Evolutionary conservation across 2,888 invertebrate genomes (phyloP), one percentile per base, ranked within the genome.

Genomic region (Papilio protenor): DNA sequence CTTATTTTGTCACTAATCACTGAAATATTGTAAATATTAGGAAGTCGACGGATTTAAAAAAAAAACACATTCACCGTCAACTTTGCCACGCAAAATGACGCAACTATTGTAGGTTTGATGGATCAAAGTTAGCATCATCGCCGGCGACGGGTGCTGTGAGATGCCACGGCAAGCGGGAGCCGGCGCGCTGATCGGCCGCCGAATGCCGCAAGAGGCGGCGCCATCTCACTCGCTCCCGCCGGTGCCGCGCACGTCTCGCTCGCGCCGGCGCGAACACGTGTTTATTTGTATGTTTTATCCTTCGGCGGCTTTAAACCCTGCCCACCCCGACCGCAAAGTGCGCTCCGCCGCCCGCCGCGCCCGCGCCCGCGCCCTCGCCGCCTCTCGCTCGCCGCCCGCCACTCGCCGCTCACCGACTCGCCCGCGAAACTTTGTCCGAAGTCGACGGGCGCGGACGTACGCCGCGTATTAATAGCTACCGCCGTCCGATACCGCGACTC

Each of bases 271-370:
- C 94, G 95, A 95, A 95, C 95, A 95, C 95, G 94, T 95, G 95
- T 96, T 95, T 95, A 94, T 94, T 94, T 94, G 95, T 94, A 94
- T 95, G 94, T 95, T 95, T 94, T 95, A 92, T 96, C 96, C 96
- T 96, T 95, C 95, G 95, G 95, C 95, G 95, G 95, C 95, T 95
- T 95, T 95, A 95, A 94, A 96, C 96, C 96, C 96, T 94, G 95
- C 96, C 96, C 96, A 95, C 95, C 93, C 92, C 93, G 95, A 96
- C 96, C 96, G 95, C 96, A 96, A 95, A 95, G 95, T 94, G 92
- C 95, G 94, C 94, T 92, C 93, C 91, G 90, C 92, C 93, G 90
- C 94, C 94, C 94, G 91, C 95, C 95, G 95, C 95, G 93, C 95
- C 95, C 93, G 91, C 91, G 90, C 91, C 90, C 91, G 89, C 91